These are phyloP conservation scores for Gulo gulo DNA, from an alignment of 2,113 vertebrate genomes.

Conservation along the genomic window DNA sequence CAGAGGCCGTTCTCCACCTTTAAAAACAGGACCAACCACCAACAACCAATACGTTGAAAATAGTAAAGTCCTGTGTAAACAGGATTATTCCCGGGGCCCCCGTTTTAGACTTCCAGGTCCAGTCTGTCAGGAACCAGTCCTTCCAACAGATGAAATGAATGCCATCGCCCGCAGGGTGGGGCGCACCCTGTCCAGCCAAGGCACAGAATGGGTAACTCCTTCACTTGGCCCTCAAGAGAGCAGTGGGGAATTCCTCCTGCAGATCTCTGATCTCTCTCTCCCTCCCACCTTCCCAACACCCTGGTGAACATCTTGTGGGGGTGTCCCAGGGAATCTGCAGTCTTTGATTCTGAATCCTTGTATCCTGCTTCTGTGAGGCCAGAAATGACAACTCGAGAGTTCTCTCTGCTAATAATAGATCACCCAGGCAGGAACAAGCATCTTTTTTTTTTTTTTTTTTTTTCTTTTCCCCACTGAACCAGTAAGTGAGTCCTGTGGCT, in stretches of 20 bases:
- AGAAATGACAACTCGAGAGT: neutral
- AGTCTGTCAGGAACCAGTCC: neutral
- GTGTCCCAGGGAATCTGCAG: neutral
- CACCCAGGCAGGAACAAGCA: neutral
- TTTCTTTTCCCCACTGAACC: neutral
- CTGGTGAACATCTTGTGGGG: neutral
- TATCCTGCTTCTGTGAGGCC: neutral
- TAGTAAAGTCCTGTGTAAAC: neutral
- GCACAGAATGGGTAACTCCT: neutral
- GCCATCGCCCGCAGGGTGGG: neutral
- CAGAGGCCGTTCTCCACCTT: neutral
- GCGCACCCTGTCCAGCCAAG: neutral
- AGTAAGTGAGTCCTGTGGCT: neutral
- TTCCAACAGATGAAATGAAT: neutral
- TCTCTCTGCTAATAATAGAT: neutral
- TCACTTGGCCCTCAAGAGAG: neutral
- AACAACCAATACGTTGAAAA: neutral
- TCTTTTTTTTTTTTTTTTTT: slow-evolving; percentile 32
- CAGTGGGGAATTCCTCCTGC: neutral
- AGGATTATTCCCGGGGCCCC: neutral
- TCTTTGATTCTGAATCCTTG: neutral
- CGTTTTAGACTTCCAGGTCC: neutral
- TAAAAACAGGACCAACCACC: neutral
- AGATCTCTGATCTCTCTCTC: neutral
- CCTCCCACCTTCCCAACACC: neutral